A percentile compares a stretch with the other conserved stretches of the same genome.
These are phyloP conservation scores for Nephila pilipes DNA, from an alignment of 1,140 invertebrate species.

Conservation along the genomic window DNA sequence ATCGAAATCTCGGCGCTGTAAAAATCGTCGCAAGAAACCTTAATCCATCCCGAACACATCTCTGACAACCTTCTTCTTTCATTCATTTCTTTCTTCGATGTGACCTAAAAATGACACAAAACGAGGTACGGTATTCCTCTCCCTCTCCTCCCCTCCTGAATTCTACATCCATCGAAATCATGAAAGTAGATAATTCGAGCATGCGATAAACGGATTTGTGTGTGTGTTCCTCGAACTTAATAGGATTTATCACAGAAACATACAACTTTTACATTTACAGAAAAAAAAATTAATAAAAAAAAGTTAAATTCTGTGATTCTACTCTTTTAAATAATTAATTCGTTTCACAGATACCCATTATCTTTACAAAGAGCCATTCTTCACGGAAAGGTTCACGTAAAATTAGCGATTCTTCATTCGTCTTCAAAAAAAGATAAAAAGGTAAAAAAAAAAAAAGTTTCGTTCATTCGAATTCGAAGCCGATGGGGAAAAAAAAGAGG, in stretches of 20 bases:
- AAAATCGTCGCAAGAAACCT: no score
- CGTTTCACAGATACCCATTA: not conserved
- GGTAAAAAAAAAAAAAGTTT: not conserved
- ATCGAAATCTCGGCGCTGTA: no score
- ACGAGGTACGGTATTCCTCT: no score
- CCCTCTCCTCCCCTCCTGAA: no score
- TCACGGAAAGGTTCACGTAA: not conserved
- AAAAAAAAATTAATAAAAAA: no score
- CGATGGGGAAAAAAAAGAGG: not conserved
- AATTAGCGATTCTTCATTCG: not conserved
- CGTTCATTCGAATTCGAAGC: not conserved
- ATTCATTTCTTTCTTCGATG: no score
- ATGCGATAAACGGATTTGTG: no score
- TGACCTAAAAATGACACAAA: no score
- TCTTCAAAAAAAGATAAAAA: not conserved
- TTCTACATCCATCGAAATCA: no score
- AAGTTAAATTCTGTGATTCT: not conserved
- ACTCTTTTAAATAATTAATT: conserved; percentile 8
- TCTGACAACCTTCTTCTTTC: no score
- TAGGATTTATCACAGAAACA: not conserved
- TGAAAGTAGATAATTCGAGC: no score
- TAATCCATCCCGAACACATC: no score
- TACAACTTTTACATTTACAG: not conserved
- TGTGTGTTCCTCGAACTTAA: not conserved
- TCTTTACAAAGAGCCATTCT: not conserved